Percentiles rank a stretch among this genome's conserved stretches.
Evolutionary conservation across 2,888 invertebrate genomes (phyloP).

Genomic region (Lymantria monacha): DNA sequence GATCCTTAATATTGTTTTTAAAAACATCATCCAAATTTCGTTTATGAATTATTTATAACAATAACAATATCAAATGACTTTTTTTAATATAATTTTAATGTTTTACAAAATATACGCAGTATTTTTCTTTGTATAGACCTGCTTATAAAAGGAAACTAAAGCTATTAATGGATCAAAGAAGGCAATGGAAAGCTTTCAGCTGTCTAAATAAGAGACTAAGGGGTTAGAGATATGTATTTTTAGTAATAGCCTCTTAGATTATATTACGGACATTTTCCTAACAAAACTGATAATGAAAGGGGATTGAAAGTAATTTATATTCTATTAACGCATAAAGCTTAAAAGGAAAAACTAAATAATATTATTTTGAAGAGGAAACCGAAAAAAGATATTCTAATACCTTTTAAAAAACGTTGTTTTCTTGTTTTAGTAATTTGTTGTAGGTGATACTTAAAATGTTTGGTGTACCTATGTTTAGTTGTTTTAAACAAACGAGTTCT

Average conservation of each 20-base stretch:
- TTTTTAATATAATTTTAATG: neutral
- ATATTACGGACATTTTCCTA: conserved; percentile 21
- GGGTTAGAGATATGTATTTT: conserved; percentile 17
- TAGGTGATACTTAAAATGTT: no score
- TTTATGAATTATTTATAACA: no score
- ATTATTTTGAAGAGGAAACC: neutral
- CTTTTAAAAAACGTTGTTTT: conserved; percentile 29
- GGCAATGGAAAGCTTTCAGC: conserved; percentile 18
- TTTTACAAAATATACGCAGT: neutral
- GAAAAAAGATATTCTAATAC: no score
- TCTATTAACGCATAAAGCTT: conserved; percentile 23
- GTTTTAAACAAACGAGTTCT: no score
- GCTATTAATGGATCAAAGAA: conserved; percentile 17
- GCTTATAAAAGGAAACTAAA: neutral
- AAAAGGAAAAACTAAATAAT: conserved; percentile 1
- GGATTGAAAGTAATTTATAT: conserved; percentile 25
- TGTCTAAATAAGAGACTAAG: conserved; percentile 29
- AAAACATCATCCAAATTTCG: no score
- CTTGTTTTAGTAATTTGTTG: no score
- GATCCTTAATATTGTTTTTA: no score
- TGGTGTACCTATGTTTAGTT: no score
- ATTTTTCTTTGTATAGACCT: neutral
- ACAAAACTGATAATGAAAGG: conserved; percentile 17
- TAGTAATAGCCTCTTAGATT: conserved; percentile 22
- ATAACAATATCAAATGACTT: no score